These are phyloP conservation scores for Pelochelys cantorii DNA, from an alignment of 2,797 vertebrate genomes.

Conservation along the genomic window DNA sequence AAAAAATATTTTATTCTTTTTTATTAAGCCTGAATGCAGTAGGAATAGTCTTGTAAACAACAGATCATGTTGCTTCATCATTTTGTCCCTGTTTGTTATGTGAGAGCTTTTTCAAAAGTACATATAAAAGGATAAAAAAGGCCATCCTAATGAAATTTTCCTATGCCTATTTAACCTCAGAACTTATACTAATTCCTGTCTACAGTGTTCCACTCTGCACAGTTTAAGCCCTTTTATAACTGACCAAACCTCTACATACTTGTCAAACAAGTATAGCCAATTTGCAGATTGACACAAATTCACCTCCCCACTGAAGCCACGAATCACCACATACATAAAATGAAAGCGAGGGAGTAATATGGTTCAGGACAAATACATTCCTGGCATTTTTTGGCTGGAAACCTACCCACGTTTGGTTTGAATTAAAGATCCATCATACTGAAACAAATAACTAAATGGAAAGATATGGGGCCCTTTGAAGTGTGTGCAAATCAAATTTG, in stretches of 20 bases:
- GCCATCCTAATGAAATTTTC: background rate
- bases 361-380: constrained; percentile 48
- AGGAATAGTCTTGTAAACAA: background rate
- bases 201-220: background rate
- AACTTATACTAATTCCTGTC: background rate
- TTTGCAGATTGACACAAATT: background rate
- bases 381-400: constrained; percentile 51
- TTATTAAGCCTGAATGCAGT: background rate
- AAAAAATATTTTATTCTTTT: background rate
- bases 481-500: constrained; percentile 76
- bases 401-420: constrained; percentile 76
- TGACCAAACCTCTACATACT: background rate
- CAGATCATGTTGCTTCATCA: rapidly evolving
- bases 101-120: background rate
- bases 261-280: background rate
- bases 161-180: background rate
- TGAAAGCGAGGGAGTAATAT: background rate
- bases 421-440: constrained; percentile 78
- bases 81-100: background rate
- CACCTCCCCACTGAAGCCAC: background rate
- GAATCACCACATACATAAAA: background rate
- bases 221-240: background rate
- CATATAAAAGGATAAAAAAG: background rate
- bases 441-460: constrained; percentile 76
- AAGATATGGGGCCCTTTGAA: constrained; percentile 79